Base-by-base conservation (phyloP, 2,797 vertebrate species). In the Leptatherina wallacei region DNA sequence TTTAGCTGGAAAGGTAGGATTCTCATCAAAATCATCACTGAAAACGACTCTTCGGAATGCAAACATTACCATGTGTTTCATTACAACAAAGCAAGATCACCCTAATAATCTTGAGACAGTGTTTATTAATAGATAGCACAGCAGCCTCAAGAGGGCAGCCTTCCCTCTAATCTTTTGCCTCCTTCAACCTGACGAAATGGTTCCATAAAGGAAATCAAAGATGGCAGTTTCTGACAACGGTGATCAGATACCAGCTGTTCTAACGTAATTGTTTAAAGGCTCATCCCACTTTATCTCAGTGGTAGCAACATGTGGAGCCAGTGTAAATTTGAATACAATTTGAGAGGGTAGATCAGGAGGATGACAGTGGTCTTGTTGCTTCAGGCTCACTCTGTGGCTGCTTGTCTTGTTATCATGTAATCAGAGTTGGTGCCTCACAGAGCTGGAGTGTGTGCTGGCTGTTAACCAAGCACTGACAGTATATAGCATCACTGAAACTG, bases 1-100 rank as follows among this genome's bases (percentile, higher is more conserved):
- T 70, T 93, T 98, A 87, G 89, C 88, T 49, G 97, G 96, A 84
- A 98, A 98, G 96, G 97, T 98, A 88, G 75, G 3, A 20, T 35
- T 78, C 55, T 38, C 52, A 27, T 68, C n/a, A 29, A 55, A 16
- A 10, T 52, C 24, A 12, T 38, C 29, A 8, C 2, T 32, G 11
- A 67, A 68, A 69, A 1, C 52, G 57, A 3, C 4, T 13, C 24
- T 27, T 54, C 10, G 8, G 10, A 12, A 22, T n/a, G n/a, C 2
- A 32, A 32, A 32, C 30, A 24, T 52, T 36, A 33, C 30, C 24
- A 35, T 10, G 2, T 33, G 22, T 18, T 57, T 0, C 16, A 18
- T 54, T 60, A n/a, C 27, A 49, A 3, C 56, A 59, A 66, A 74
- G 24, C n/a, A 22, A 10, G n/a, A 33, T 22, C 16, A 35, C 4